A percentile compares a stretch with the other conserved stretches of the same genome.
phyloP scores from a whole-genome alignment of 2,797 vertebrate species.

The Chelon labrosus region DNA sequence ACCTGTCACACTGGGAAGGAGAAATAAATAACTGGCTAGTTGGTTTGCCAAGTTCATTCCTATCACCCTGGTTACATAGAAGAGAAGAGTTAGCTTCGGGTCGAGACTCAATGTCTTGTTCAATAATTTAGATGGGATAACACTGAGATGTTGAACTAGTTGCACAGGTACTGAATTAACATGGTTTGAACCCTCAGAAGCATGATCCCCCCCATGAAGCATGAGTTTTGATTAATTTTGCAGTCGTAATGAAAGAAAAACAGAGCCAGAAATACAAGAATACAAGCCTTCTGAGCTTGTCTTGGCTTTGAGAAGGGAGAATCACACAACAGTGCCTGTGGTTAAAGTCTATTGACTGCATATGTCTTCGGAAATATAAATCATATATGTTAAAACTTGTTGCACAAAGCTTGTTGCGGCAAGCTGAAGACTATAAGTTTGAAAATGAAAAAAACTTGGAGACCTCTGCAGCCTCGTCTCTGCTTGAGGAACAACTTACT shows the following conservation, averaged over 20 bases:
- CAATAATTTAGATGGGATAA: slow-evolving; percentile 28
- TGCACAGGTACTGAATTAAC: not conserved
- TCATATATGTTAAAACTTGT: not conserved
- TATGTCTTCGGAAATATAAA: no score
- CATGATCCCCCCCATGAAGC: not conserved
- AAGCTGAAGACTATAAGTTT: not conserved
- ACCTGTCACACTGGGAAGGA: slow-evolving; percentile 55
- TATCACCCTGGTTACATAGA: slow-evolving; percentile 26
- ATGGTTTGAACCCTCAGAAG: no score
- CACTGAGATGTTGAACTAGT: not conserved
- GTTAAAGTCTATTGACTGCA: no score
- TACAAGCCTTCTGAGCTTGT: not conserved
- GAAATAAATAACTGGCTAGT: slow-evolving; percentile 58
- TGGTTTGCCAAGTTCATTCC: slow-evolving; percentile 44
- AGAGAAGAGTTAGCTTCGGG: slow-evolving; percentile 26
- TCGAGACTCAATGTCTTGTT: slow-evolving; percentile 33
- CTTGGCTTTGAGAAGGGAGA: not conserved
- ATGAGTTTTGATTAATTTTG: no score
- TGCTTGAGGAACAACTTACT: not conserved
- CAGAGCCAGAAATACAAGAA: not conserved
- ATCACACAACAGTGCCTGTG: not conserved
- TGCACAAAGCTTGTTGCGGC: slow-evolving; percentile 1
- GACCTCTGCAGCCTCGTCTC: not conserved
- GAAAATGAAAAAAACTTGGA: not conserved
- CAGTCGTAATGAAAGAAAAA: not conserved